Base-by-base conservation (phyloP, 2,113 vertebrate species). In the Ammodytes marinus region DNA sequence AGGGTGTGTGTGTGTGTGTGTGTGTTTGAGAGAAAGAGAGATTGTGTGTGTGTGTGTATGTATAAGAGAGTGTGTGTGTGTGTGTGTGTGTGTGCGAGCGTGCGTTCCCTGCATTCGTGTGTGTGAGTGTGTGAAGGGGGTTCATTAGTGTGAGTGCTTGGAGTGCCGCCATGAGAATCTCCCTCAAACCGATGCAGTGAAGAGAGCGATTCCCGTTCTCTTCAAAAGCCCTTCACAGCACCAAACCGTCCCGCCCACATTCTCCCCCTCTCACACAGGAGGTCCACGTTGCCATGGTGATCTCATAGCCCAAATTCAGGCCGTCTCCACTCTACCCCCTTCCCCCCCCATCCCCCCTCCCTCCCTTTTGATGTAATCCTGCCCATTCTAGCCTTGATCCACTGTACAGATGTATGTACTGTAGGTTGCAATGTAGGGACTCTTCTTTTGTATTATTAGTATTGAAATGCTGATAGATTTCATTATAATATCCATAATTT, bases 201-300 rank as follows among this genome's bases (percentile, higher is more conserved):
- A 89, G 83, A 89, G 83, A 84, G 80, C 71, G 47, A 69, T 83
- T 79, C 82, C 83, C 79, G 27, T 83, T 81, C 84, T 69, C 88
- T 90, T 79, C 15, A 55, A 58, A 59, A 27, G 27, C 27, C 67
- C 84, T 80, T 86, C 88, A 77, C 64, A 83, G 68, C 66, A 59
- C 67, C 50, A 84, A 84, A 52, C 77, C n/a, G n/a, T 68, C 87
- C 80, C 82, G 74, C 84, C 90, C 83, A 88, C 84, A 71, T 74
- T 79, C 86, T 63, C 80, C 67, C 82, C 74, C 79, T 80, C 71
- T 1, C 83, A 13, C 81, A 46, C 13, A 39, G 68, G 86, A 87
- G 89, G 80, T 88, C 86, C 89, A 82, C 64, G 88, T 94, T 93
- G 80, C 89, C 92, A 92, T 90, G 91, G 92, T 84, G 90, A 94